phyloP scores from a whole-genome alignment of 2,797 vertebrate genomes.

The Aulostomus chinensis region DNA sequence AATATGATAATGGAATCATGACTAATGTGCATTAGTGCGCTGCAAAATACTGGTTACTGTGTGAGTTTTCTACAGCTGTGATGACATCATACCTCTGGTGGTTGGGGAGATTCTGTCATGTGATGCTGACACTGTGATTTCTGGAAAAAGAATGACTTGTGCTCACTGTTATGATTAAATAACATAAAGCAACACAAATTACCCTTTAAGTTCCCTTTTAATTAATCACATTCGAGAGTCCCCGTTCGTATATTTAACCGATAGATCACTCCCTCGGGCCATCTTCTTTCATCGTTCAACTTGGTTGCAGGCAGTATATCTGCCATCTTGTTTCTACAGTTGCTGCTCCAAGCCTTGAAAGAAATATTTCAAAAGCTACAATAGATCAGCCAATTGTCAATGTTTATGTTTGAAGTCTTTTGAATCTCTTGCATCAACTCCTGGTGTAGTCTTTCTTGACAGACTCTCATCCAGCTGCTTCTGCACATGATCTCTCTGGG shows the following conservation, averaged over 20 bases:
- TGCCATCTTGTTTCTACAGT: not conserved
- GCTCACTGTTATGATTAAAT: not conserved
- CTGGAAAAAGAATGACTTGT: too few relatives aligned
- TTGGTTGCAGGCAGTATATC: not conserved
- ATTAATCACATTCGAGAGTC: not conserved
- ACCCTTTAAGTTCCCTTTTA: not conserved
- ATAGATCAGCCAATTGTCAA: slow-evolving; percentile 7
- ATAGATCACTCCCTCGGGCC: not conserved
- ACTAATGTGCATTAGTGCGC: not conserved
- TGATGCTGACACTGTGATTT: not conserved
- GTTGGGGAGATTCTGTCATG: slow-evolving; percentile 5
- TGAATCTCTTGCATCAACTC: slow-evolving; percentile 20
- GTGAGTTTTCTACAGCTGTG: not conserved
- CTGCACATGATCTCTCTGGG: slow-evolving; percentile 28
- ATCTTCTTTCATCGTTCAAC: not conserved
- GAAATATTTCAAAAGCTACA: slow-evolving; percentile 15
- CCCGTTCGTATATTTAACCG: not conserved
- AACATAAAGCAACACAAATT: not conserved
- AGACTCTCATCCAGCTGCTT: slow-evolving; percentile 55
- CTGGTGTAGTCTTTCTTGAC: slow-evolving; percentile 24
- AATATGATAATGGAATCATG: too few relatives aligned
- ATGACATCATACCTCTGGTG: not conserved
- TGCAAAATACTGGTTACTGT: not conserved
- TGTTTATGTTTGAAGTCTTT: slow-evolving; percentile 7
- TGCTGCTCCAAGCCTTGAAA: slow-evolving; percentile 6